Evolutionary conservation across 2,113 vertebrate species (phyloP).

Genomic region (Microtus montanus): DNA sequence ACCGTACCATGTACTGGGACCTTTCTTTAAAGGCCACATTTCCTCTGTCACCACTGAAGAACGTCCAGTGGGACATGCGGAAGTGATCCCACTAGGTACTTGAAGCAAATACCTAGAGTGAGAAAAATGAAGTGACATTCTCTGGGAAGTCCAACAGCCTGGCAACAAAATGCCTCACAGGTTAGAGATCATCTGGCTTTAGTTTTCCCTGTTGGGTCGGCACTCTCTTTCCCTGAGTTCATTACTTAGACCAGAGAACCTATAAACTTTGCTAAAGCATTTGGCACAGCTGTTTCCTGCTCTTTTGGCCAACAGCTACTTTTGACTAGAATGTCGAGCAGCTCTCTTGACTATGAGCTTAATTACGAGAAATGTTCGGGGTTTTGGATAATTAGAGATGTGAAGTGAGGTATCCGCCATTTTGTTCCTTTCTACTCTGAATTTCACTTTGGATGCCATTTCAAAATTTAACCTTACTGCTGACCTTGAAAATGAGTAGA

Average conservation of each 20-base stretch:
- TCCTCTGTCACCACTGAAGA: neutral
- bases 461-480: slow-evolving; percentile 64
- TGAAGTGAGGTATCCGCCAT: neutral
- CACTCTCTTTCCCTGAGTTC: neutral
- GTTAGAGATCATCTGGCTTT: neutral
- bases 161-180: neutral
- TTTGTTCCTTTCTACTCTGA: neutral
- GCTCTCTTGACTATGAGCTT: slow-evolving; percentile 6
- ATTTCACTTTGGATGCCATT: neutral
- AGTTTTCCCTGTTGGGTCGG: neutral
- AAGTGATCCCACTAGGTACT: neutral
- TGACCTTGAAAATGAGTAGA: slow-evolving; percentile 65
- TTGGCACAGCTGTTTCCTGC: slow-evolving; percentile 2
- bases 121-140: neutral
- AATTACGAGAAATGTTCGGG: neutral
- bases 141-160: neutral
- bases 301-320: neutral
- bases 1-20: neutral
- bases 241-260: slow-evolving; percentile 21
- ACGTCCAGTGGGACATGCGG: neutral
- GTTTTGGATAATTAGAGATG: slow-evolving; percentile 1
- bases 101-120: neutral
- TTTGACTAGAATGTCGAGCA: slow-evolving; percentile 1
- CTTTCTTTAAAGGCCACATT: neutral
- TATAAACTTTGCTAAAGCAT: slow-evolving; percentile 27